Evolutionary conservation across 2,888 invertebrate genomes (phyloP).

Genomic region (Nomada ferruginata): DNA sequence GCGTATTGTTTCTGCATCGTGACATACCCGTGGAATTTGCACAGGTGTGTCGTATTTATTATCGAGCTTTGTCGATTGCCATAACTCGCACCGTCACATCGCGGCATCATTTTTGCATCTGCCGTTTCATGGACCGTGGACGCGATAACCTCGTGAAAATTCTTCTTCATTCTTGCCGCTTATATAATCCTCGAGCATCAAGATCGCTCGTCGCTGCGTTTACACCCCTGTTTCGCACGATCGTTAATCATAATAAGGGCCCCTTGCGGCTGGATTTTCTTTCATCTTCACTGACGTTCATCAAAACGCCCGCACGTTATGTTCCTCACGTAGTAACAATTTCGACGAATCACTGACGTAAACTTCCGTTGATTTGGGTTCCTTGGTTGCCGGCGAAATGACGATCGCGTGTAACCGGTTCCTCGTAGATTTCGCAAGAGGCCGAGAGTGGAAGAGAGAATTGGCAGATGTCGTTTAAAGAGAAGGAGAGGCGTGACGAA

Average conservation of each 20-base stretch:
- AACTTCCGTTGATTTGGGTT: slow-evolving; percentile 12
- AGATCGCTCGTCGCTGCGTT: slow-evolving; percentile 38
- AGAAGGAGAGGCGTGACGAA: neutral
- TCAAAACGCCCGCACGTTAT: slow-evolving; percentile 5
- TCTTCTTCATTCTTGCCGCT: slow-evolving; percentile 49
- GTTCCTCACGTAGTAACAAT: slow-evolving; percentile 13
- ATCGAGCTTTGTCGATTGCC: slow-evolving; percentile 54
- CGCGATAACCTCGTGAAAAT: slow-evolving; percentile 59
- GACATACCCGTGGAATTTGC: slow-evolving; percentile 56
- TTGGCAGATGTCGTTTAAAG: neutral
- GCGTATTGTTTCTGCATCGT: slow-evolving; percentile 57
- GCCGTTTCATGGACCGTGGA: slow-evolving; percentile 34
- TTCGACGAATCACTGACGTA: slow-evolving; percentile 15
- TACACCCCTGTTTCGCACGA: slow-evolving; percentile 30
- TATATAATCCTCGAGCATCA: slow-evolving; percentile 46
- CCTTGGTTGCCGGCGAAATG: neutral
- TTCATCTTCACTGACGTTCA: slow-evolving; percentile 5
- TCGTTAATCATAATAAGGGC: slow-evolving; percentile 54
- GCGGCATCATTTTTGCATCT: slow-evolving; percentile 59
- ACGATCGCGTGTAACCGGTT: slow-evolving; percentile 22
- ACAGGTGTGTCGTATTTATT: slow-evolving; percentile 62
- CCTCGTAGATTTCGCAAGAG: slow-evolving; percentile 20
- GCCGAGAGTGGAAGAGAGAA: neutral
- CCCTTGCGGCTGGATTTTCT: slow-evolving; percentile 15
- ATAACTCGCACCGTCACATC: slow-evolving; percentile 40